phyloP scores from a whole-genome alignment of 2,797 vertebrate species.

The Trematomus bernacchii region DNA sequence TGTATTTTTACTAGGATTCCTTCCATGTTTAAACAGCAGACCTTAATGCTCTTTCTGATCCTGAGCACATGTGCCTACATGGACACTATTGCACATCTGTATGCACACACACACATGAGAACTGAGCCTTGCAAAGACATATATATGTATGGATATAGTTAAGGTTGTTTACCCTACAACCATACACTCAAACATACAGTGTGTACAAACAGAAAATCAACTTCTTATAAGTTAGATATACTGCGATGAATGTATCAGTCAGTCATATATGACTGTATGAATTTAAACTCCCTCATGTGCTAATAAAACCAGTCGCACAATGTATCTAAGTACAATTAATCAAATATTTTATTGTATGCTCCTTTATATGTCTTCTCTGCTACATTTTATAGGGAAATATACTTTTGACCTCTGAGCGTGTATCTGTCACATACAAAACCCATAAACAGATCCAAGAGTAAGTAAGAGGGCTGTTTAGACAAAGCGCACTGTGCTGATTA shows the following conservation, averaged over 20 bases:
- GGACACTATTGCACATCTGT: conserved; percentile 26
- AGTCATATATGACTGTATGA: not conserved
- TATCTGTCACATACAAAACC: not conserved
- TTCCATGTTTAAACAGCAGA: conserved; percentile 70
- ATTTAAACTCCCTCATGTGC: not conserved
- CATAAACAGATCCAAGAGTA: not conserved
- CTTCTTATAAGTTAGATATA: not conserved
- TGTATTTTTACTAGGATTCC: conserved; percentile 75
- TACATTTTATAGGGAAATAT: not conserved
- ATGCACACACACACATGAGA: conserved; percentile 18
- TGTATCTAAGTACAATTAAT: not conserved
- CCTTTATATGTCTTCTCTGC: not conserved
- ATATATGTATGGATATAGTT: not conserved
- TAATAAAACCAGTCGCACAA: not conserved
- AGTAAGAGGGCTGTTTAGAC: not conserved
- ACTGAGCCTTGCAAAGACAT: not conserved
- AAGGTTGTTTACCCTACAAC: not conserved
- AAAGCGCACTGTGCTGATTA: not conserved
- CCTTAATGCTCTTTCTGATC: conserved; percentile 45
- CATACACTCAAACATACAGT: conserved; percentile 1
- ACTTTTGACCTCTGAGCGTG: not conserved
- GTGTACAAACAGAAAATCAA: conserved; percentile 28
- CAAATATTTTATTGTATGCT: not conserved
- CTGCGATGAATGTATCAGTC: not conserved
- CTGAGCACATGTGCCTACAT: conserved; percentile 31